phyloP scores from a whole-genome alignment of 35 echinoderm and acorn worm genomes.

The Eucidaris tribuloides region DNA sequence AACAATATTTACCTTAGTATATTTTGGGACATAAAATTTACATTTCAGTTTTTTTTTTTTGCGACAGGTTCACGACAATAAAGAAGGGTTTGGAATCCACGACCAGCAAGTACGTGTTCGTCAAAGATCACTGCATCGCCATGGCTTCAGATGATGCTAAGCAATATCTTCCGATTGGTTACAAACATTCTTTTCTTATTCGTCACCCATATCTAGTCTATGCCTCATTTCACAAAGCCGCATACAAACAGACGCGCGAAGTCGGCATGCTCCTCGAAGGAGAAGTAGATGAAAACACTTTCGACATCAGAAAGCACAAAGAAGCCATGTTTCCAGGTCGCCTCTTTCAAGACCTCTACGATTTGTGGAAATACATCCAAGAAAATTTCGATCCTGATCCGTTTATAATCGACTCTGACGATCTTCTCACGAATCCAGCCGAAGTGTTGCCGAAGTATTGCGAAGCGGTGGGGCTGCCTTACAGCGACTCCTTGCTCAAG shows the following conservation, averaged over 20 bases:
- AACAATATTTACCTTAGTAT: no score
- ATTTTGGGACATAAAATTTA: no score
- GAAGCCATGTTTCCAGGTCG: neutral
- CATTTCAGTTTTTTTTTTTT: no score
- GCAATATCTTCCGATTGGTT: conserved; percentile 37
- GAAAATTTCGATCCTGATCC: conserved; percentile 8
- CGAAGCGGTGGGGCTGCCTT: conserved; percentile 20
- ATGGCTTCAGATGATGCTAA: neutral
- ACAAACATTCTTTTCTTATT: conserved; percentile 58
- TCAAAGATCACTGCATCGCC: neutral
- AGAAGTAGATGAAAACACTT: neutral
- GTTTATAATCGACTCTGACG: conserved; percentile 52
- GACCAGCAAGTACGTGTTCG: neutral
- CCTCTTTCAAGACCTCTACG: conserved; percentile 23
- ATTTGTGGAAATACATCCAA: conserved; percentile 31
- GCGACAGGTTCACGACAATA: no score
- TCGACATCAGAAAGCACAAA: neutral
- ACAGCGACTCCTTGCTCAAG: conserved; percentile 13
- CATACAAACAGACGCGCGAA: neutral
- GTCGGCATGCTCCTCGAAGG: neutral
- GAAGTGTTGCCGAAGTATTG: conserved; percentile 33
- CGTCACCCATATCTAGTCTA: conserved; percentile 50
- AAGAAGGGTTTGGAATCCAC: neutral
- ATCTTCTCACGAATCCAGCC: conserved; percentile 39
- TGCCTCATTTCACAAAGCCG: conserved; percentile 13